Evolutionary conservation across 2,113 vertebrate species (phyloP), one percentile per base, ranked within the genome.

Genomic region (Carollia perspicillata): DNA sequence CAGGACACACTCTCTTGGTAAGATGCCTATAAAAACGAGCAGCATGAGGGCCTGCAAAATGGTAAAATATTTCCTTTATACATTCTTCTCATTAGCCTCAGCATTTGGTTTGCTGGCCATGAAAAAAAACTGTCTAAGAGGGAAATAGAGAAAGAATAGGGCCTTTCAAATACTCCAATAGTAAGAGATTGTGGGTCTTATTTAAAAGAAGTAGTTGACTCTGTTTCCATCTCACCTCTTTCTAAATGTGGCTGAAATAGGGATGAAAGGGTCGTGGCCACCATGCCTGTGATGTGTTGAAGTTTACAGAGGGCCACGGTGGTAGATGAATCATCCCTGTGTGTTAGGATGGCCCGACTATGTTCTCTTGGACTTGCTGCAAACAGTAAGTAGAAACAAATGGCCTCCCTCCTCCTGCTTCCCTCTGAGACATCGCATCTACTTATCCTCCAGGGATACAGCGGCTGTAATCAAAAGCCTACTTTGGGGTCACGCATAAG

Each of bases 171-270:
- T 69, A 20, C n/a, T 92, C 20, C 79, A 89, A 87, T n/a, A 91
- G 30, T 47, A 60, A 94, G 90, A 94, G 77, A 68, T 8, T 63
- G 68, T 86, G 79, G 28, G 17, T 93, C 37, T 42, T 74, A 51
- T 83, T 83, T 87, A 22, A 58, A 79, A 89, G 83, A 96, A 79
- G 53, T 58, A 55, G 60, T 77, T 96, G 83, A 91, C 68, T 91
- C 63, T 49, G 40, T 49, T 77, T 68, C 75, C 53, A 1, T 87
- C 63, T 96, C 49, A 35, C 42, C 51, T 84, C 72, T 90, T 85
- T 90, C 44, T 90, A 72, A 85, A 63, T 40, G 26, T 63, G 58
- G n/a, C 28, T 94, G 35, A 51, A 63, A 49, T 22, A 17, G 26
- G 60, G 90, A 44, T 58, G 30, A 42, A 80, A 87, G 77, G 22